A percentile compares a stretch with the other conserved stretches of the same genome.
Conservation (phyloP, 2,888 invertebrate genomes). For the Tetragonula carbonaria region DNA sequence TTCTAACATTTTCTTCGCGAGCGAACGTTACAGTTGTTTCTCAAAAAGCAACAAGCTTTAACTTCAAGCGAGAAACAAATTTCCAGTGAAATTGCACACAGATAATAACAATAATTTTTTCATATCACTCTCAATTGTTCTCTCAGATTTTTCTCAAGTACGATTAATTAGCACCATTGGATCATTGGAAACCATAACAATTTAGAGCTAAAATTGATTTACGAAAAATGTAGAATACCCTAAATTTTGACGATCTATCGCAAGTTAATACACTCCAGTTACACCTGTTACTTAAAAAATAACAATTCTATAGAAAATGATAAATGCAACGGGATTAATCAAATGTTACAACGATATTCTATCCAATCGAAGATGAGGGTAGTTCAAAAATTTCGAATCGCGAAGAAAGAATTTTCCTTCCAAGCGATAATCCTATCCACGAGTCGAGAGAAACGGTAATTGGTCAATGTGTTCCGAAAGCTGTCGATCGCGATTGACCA, state of each 20-base stretch:
- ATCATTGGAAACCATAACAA: too few species aligned
- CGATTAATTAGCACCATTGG: neutral
- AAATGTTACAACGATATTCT: neutral
- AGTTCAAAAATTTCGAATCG: neutral
- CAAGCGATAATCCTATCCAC: neutral
- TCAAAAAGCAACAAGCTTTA: too few species aligned
- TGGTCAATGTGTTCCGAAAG: constrained; percentile 13
- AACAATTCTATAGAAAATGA: neutral
- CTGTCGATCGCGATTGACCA: constrained; percentile 41
- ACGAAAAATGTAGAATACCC: too few species aligned
- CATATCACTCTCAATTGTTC: too few species aligned
- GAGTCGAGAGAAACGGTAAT: neutral
- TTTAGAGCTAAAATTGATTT: too few species aligned
- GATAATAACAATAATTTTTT: neutral
- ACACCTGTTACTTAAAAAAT: neutral
- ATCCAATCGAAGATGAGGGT: neutral
- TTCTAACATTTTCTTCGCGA: neutral
- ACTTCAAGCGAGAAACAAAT: neutral
- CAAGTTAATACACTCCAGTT: too few species aligned
- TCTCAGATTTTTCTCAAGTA: neutral
- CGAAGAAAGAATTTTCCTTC: neutral
- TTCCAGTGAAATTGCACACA: neutral
- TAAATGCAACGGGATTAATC: neutral
- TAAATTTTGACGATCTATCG: too few species aligned
- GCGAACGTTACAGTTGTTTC: too few species aligned